phyloP scores from a whole-genome alignment of 2,888 invertebrate species.

The Panopea generosa region DNA sequence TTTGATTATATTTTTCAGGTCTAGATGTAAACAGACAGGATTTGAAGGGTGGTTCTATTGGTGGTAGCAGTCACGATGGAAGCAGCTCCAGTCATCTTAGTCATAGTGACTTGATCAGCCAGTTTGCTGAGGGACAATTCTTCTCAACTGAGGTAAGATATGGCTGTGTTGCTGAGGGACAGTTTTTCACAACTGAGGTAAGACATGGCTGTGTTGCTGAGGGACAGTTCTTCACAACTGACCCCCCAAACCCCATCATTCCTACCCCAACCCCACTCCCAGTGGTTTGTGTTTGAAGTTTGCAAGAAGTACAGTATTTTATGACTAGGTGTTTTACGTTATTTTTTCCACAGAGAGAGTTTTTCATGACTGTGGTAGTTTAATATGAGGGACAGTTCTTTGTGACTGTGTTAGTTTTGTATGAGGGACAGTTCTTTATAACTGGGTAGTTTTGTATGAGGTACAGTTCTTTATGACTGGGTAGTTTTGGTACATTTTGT shows the following conservation, averaged over 20 bases:
- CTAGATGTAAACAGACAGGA: constrained; percentile 68
- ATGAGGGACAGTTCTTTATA: constrained; percentile 71
- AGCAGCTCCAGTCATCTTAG: constrained; percentile 72
- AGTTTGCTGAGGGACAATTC: constrained; percentile 74
- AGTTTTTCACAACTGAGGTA: constrained; percentile 70
- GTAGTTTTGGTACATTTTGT: too few relatives aligned
- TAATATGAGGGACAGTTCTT: constrained; percentile 75
- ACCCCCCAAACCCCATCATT: constrained; percentile 60
- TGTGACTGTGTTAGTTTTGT: constrained; percentile 71
- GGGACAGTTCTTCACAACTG: constrained; percentile 73
- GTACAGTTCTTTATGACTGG: too few relatives aligned
- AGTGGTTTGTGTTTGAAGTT: too few relatives aligned
- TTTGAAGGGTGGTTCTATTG: constrained; percentile 68
- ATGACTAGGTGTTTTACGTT: too few relatives aligned
- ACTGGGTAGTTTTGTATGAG: too few relatives aligned
- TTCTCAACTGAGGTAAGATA: constrained; percentile 70
- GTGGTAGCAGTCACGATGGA: constrained; percentile 77
- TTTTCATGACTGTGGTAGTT: constrained; percentile 73
- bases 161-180: too few relatives aligned
- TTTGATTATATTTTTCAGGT: constrained; percentile 51
- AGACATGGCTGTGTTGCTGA: constrained; percentile 74
- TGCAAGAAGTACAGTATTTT: too few relatives aligned
- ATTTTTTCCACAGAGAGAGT: too few relatives aligned
- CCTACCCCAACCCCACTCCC: constrained; percentile 29
- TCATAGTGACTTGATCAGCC: constrained; percentile 77